These are phyloP conservation scores for Allygus modestus DNA, from an alignment of 2,888 invertebrate species.

Conservation along the genomic window DNA sequence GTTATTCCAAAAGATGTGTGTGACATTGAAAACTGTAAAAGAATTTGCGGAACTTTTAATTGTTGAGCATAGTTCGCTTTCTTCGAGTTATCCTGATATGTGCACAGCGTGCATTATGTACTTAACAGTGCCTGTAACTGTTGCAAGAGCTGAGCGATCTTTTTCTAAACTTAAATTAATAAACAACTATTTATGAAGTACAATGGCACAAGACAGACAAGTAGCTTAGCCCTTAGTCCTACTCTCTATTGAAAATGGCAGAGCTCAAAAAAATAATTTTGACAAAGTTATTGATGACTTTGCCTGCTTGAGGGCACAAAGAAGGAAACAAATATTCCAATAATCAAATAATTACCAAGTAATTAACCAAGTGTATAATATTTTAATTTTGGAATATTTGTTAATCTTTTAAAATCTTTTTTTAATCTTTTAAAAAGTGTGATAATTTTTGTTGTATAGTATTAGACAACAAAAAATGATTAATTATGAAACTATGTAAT, in stretches of 20 bases:
- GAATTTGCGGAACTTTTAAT: neutral
- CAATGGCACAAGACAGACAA: constrained; percentile 3
- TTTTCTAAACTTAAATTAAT: constrained; percentile 27
- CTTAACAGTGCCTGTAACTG: neutral
- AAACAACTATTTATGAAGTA: constrained; percentile 1
- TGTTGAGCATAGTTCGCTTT: neutral
- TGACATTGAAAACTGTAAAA: neutral
- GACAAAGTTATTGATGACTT: constrained; percentile 16
- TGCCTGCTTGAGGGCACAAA: neutral
- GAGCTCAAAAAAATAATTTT: neutral
- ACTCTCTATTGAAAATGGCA: neutral
- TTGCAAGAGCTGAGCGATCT: neutral
- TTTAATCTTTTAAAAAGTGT: too few species aligned
- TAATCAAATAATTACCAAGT: too few species aligned
- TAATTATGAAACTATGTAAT: too few species aligned
- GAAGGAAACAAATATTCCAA: neutral
- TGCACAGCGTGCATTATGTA: constrained; percentile 45
- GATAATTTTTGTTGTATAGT: too few species aligned
- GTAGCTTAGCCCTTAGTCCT: neutral
- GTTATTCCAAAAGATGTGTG: neutral
- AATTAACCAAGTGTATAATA: too few species aligned
- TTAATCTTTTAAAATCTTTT: too few species aligned
- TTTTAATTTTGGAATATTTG: too few species aligned
- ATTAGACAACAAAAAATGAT: too few species aligned
- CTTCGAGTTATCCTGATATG: constrained; percentile 17